Base-by-base conservation (phyloP, 2,888 invertebrate species). In the Lochmaea capreae region DNA sequence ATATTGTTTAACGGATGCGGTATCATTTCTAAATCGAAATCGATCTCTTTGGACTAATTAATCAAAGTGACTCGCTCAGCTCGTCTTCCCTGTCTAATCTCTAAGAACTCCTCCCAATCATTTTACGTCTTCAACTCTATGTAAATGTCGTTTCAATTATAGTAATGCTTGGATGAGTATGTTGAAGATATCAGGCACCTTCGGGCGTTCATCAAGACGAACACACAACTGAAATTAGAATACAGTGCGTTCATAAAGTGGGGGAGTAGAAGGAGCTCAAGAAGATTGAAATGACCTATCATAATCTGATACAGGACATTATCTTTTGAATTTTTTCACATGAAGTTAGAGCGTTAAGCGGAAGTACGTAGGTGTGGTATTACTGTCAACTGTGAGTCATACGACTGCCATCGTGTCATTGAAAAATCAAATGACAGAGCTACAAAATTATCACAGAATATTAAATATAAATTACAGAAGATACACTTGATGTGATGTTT, bases 61-160 rank as follows among this genome's bases (percentile, higher is more conserved):
- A 18, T 54, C 54, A 54, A 54, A 54, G 54, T 54, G 16, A 8
- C n/a, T 26, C 6, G 9, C 26, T n/a, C 59, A 11, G 5, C 5
- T 14, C 14, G n/a, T 52, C n/a, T 52, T 65, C 66, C 57, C 33
- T n/a, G 12, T 66, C 57, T 33, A 57, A 57, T 54, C 39, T 66
- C 66, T 57, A 33, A 66, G 54, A 54, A 16, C 14, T 66, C 42
- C 16, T 42, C 42, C 66, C 42, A 16, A 66, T 66, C 66, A 54
- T 54, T 54, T 52, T 66, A 42, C 52, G 26, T 65, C 52, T 65
- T 52, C 26, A 66, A 33, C 42, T 42, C 66, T 42, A 66, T 66
- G 66, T 57, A 57, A 57, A 66, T 66, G 66, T 66, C 66, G 39
- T 26, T 66, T 57, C 66, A 66, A 57, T 66, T 66, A 66, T 57